Percentiles rank a stretch among this genome's conserved stretches.
These are phyloP conservation scores for Cyclina sinensis DNA, from an alignment of 1,140 invertebrate genomes.

Conservation along the genomic window DNA sequence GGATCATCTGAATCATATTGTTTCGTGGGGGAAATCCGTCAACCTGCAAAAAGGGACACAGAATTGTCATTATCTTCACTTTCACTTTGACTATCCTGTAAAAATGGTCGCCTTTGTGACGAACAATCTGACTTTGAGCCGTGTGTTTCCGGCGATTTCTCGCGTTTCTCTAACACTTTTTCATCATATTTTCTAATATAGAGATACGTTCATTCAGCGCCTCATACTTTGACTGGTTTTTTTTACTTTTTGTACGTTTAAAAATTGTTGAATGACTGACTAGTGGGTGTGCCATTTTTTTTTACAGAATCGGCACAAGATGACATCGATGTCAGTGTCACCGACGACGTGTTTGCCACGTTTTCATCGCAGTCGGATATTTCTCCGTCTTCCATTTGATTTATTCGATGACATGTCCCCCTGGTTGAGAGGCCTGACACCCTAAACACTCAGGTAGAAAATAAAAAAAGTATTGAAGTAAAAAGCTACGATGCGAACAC, in stretches of 20 bases:
- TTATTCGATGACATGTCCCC: not conserved
- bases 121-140: not conserved
- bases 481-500: slow-evolving; percentile 1
- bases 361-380: not conserved
- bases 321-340: not conserved
- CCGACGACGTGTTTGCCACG: not conserved
- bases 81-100: not conserved
- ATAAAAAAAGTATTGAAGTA: not conserved
- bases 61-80: not conserved
- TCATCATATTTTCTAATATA: not conserved
- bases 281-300: no score
- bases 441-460: not conserved
- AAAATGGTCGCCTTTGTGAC: not conserved
- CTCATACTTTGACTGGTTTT: not conserved
- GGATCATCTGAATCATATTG: not conserved
- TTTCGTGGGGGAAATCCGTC: no score
- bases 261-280: not conserved
- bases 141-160: not conserved
- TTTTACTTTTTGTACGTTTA: not conserved
- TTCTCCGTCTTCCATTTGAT: not conserved
- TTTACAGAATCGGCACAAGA: not conserved
- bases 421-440: not conserved
- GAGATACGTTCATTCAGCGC: not conserved
- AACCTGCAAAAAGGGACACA: not conserved
- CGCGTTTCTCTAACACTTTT: not conserved